Conservation (phyloP, 2,797 vertebrate species). For the Lutjanus argentimaculatus region DNA sequence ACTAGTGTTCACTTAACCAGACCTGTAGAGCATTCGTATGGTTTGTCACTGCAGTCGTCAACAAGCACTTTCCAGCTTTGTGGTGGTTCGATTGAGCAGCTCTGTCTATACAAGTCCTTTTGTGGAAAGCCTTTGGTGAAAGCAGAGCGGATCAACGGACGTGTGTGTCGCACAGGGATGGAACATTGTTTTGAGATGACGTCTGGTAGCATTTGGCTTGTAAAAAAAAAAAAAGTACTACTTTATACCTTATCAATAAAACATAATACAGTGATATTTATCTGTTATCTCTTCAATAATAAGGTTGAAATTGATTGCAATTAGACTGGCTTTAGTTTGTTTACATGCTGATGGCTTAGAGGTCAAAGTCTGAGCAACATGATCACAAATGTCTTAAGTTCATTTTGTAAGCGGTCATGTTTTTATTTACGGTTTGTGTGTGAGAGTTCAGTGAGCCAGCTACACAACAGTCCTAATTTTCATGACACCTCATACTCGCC, state of each 20-base stretch:
- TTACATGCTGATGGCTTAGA: constrained; percentile 19
- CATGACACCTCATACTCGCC: background rate
- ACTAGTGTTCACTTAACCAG: constrained; percentile 4
- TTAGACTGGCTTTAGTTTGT: constrained; percentile 19
- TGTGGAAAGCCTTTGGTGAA: constrained; percentile 29
- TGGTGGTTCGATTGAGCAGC: constrained; percentile 7
- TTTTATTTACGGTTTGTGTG: constrained; percentile 1
- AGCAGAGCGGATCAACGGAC: background rate
- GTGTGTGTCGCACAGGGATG: background rate
- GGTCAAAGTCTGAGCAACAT: constrained; percentile 15
- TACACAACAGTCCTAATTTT: constrained; percentile 14
- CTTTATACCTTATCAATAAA: background rate
- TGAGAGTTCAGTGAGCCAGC: background rate
- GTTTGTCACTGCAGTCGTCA: background rate
- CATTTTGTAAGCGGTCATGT: background rate
- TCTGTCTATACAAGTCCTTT: constrained; percentile 9
- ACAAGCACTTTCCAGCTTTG: constrained; percentile 15
- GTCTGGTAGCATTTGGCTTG: background rate
- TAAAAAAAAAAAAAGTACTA: background rate
- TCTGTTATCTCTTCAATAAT: background rate
- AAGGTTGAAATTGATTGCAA: background rate
- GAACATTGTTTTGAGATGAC: constrained; percentile 4
- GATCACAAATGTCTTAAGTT: background rate
- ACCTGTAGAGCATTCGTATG: background rate
- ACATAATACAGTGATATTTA: background rate